These are phyloP conservation scores for Heterodera filipjevi DNA, from an alignment of 2,888 invertebrate species.

Conservation along the genomic window DNA sequence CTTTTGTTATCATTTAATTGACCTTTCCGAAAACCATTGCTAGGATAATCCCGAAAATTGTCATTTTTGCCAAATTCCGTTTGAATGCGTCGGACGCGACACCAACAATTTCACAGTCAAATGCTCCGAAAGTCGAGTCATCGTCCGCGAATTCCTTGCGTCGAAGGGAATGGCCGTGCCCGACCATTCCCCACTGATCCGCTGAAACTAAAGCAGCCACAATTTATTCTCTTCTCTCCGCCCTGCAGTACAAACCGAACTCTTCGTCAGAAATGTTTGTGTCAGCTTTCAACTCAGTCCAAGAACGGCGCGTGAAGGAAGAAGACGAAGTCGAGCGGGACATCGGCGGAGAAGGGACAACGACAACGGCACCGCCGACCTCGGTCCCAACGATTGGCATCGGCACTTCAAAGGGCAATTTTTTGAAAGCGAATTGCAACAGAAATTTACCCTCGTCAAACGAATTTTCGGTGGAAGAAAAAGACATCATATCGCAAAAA, in stretches of 20 bases:
- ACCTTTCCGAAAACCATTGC: neutral
- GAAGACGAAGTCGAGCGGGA: neutral
- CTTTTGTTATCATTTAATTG: neutral
- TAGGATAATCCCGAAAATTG: neutral
- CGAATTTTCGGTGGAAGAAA: neutral
- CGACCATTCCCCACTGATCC: neutral
- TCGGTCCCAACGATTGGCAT: neutral
- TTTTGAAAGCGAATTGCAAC: neutral
- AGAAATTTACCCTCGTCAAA: neutral
- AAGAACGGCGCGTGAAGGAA: neutral
- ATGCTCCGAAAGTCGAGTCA: conserved; percentile 7
- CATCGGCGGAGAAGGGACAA: neutral
- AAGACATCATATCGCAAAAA: neutral
- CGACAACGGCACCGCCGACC: neutral
- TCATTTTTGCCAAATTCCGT: neutral
- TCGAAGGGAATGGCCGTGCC: neutral
- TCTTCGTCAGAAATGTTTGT: conserved; percentile 1
- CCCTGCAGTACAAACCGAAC: neutral
- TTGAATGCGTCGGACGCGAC: neutral
- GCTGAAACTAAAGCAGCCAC: neutral
- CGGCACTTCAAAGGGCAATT: neutral
- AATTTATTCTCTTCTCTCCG: too few relatives aligned
- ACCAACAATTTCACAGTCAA: neutral
- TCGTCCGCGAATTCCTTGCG: neutral
- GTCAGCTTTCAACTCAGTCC: neutral